Base-by-base conservation (phyloP, 2,797 vertebrate genomes). In the Syngnathus rostellatus region DNA sequence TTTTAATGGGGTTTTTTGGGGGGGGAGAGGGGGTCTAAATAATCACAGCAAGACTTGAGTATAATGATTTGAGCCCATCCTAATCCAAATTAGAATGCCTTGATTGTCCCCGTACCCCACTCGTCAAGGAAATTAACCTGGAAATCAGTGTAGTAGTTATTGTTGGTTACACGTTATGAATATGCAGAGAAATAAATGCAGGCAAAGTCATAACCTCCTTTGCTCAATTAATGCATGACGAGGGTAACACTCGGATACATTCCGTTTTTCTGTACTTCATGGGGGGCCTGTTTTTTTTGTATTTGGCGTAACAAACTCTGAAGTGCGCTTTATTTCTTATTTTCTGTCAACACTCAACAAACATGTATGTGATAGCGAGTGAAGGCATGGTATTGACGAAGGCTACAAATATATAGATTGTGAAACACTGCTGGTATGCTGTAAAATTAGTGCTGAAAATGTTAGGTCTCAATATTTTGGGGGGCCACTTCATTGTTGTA, bases 401-500 rank as follows among this genome's bases (percentile, higher is more conserved):
- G 63, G 65, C 63, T 74, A 66, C 50, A 63, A 31, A 59, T 39
- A 11, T 65, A 48, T 65, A 48, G 68, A 71, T 37, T 77, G 68
- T 76, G 66, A 74, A 72, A 63, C 69, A 61, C 69, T 68, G 73
- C 73, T 67, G 75, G 63, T 70, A 21, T 66, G 68, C 65, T 68
- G 60, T 62, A 69, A 57, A 51, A 25, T 64, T 67, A 6, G 53
- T 9, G 16, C 63, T 66, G 71, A 67, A 67, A 72, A 75, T 73
- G 76, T 86, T 48, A 17, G 17, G 46, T 48, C 46, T 48, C 46
- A 48, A 48, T 48, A 6, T 53, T 53, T 53, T 53, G 21, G 17
- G n/a, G 50, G 66, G 72, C 71, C 54, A 72, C 63, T 78, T 63
- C 62, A 63, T 78, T 80, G 80, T 65, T 72, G 31, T 31, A 75